phyloP scores from a whole-genome alignment of 2,797 vertebrate genomes.

The Syndactyla subalaris region DNA sequence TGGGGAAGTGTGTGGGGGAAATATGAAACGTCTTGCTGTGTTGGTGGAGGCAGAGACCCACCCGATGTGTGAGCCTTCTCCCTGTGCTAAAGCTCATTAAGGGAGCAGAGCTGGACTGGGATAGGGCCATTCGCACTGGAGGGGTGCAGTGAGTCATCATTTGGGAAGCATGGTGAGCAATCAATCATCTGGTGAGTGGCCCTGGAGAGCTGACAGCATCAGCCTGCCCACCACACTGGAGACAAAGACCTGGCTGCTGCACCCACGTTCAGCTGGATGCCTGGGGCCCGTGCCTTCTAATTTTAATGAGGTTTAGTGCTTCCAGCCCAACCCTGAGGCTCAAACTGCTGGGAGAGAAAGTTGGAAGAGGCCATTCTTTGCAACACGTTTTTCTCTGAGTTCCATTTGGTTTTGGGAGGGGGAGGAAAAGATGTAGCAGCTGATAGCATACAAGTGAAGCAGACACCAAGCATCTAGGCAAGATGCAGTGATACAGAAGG shows the following conservation, averaged over 20 bases:
- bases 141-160: too few relatives aligned
- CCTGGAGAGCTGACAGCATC: not conserved
- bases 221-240: not conserved
- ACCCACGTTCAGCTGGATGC: not conserved
- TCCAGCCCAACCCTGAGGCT: not conserved
- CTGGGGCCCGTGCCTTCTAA: not conserved
- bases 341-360: not conserved
- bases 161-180: not conserved
- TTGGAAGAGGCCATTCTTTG: not conserved
- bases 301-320: not conserved
- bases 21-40: not conserved
- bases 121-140: not conserved
- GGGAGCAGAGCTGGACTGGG: not conserved
- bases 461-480: not conserved
- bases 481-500: not conserved
- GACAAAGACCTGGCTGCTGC: not conserved
- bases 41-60: not conserved
- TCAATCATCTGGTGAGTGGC: not conserved
- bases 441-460: not conserved
- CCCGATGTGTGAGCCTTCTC: not conserved
- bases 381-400: not conserved
- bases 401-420: not conserved
- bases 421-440: not conserved
- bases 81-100: not conserved
- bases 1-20: not conserved